Conservation (phyloP, 2,888 invertebrate genomes). For the Furcula furcula region DNA sequence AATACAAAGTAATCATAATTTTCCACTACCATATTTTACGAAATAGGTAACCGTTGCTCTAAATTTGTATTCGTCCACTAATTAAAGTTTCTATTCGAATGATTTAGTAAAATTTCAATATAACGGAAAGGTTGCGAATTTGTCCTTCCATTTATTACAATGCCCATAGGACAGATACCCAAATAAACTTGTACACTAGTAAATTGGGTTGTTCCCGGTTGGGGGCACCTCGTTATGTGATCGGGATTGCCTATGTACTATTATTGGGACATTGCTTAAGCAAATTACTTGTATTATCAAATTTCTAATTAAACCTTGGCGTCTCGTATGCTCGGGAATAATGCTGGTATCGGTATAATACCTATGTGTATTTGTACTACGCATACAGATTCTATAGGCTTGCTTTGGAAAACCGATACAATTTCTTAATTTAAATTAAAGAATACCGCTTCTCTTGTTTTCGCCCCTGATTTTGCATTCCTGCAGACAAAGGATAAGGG, state of each 20-base stretch:
- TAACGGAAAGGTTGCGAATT: conserved; percentile 59
- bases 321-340: too few species aligned
- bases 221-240: conserved; percentile 66
- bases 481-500: too few species aligned
- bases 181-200: conserved; percentile 74
- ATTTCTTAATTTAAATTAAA: too few species aligned
- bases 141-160: conserved; percentile 68
- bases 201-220: conserved; percentile 72
- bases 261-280: conserved; percentile 40
- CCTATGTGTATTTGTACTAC: too few species aligned
- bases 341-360: too few species aligned
- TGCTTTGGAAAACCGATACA: too few species aligned
- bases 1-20: too few species aligned
- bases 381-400: too few species aligned
- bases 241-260: conserved; percentile 62
- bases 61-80: conserved; percentile 20
- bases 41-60: background rate
- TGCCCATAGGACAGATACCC: conserved; percentile 67
- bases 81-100: conserved; percentile 47
- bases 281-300: conserved; percentile 33
- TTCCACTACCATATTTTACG: too few species aligned
- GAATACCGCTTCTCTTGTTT: too few species aligned
- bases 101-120: conserved; percentile 62
- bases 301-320: conserved; percentile 20
- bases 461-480: too few species aligned